phyloP scores from a whole-genome alignment of 23 tunicate genomes.

The Trididemnum nubilum region DNA sequence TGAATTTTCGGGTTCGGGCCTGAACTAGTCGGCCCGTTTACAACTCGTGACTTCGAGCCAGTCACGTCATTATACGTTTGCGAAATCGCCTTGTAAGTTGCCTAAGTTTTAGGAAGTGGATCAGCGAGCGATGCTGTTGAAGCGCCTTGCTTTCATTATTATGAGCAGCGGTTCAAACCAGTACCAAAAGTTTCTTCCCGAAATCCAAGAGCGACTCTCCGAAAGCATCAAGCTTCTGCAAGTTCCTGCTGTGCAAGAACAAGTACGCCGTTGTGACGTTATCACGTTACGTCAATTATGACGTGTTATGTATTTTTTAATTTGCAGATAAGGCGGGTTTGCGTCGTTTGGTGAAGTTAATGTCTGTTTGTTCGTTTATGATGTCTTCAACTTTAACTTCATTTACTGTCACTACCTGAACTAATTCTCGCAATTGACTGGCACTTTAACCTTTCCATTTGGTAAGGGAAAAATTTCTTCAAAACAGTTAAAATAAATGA shows the following conservation, averaged over 20 bases:
- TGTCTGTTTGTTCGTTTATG: not conserved
- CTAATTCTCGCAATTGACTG: too few relatives aligned
- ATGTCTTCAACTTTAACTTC: not conserved
- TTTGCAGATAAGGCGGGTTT: too few relatives aligned
- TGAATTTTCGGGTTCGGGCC: too few relatives aligned
- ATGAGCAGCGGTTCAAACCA: conserved; percentile 86
- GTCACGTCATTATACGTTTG: too few relatives aligned
- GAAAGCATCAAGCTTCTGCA: conserved; percentile 78
- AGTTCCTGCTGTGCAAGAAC: conserved; percentile 76
- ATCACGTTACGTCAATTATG: not conserved
- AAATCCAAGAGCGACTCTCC: conserved; percentile 89
- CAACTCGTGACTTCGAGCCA: too few relatives aligned
- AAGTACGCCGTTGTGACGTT: conserved; percentile 31
- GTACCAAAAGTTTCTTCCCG: conserved; percentile 78
- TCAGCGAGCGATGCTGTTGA: conserved; percentile 75
- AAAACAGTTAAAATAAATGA: too few relatives aligned
- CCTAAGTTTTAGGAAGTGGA: conserved; percentile 79
- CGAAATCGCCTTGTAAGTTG: too few relatives aligned
- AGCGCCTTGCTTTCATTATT: conserved; percentile 80
- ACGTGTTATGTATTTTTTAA: not conserved
- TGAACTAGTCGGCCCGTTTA: too few relatives aligned
- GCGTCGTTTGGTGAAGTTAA: too few relatives aligned
- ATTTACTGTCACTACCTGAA: not conserved
- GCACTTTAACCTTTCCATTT: too few relatives aligned
- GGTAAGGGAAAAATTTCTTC: too few relatives aligned